phyloP scores from a whole-genome alignment of 2,797 vertebrate species.

The Chromobotia macracanthus region DNA sequence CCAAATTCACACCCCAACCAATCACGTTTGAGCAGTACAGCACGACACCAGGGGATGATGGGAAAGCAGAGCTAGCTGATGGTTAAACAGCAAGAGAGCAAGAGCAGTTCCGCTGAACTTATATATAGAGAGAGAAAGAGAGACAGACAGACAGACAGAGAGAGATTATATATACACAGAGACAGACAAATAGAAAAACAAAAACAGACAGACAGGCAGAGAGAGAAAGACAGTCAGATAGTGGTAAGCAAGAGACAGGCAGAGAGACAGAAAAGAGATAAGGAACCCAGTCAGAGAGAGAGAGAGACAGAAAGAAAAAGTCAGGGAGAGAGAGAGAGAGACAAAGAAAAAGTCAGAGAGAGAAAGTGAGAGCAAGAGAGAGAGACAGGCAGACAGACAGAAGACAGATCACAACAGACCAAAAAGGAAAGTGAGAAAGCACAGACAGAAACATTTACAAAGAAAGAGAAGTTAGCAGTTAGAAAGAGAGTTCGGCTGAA shows the following conservation, averaged over 20 bases:
- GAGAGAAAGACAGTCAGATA: background rate
- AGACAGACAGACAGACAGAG: constrained; percentile 3
- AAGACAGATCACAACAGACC: background rate
- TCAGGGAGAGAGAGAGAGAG: constrained; percentile 26
- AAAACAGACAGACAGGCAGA: background rate
- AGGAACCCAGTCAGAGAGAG: constrained; percentile 14
- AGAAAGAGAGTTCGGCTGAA: constrained; percentile 66
- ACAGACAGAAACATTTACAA: constrained; percentile 1
- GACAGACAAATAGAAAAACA: constrained; percentile 17
- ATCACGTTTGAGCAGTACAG: constrained; percentile 54
- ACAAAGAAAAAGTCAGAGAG: constrained; percentile 10
- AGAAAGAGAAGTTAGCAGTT: constrained; percentile 13
- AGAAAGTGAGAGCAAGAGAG: constrained; percentile 27
- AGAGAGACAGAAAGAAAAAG: background rate
- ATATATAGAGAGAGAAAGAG: constrained; percentile 20
- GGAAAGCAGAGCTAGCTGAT: constrained; percentile 59
- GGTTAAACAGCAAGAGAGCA: constrained; percentile 54
- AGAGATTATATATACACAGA: background rate
- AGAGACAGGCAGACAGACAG: constrained; percentile 19
- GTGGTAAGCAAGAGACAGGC: constrained; percentile 1
- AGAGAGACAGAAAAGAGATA: background rate
- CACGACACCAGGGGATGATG: constrained; percentile 56
- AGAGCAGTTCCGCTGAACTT: constrained; percentile 71
- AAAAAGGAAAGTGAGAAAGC: constrained; percentile 2
- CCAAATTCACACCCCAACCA: constrained; percentile 50